These are phyloP conservation scores for Ornithorhynchus anatinus DNA, from an alignment of 2,113 vertebrate species.

Conservation along the genomic window DNA sequence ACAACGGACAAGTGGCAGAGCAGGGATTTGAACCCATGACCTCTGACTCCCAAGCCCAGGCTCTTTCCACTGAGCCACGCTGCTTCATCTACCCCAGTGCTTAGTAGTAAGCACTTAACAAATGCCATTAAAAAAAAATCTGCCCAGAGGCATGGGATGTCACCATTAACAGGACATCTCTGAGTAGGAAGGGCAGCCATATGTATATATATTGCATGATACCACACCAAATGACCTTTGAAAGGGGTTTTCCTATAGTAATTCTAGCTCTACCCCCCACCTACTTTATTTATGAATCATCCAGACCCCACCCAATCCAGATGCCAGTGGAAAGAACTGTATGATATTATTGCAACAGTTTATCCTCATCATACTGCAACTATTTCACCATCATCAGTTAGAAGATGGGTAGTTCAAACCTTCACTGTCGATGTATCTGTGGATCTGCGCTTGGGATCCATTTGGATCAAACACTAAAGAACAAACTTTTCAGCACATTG, in stretches of 20 bases:
- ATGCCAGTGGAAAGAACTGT: neutral
- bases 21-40: too few relatives aligned
- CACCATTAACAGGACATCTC: too few relatives aligned
- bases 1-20: too few relatives aligned
- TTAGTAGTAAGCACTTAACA: too few relatives aligned
- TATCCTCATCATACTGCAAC: neutral
- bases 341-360: conserved; percentile 13
- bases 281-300: conserved; percentile 37
- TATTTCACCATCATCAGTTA: conserved; percentile 15
- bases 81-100: too few relatives aligned
- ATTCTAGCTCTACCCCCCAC: conserved; percentile 3
- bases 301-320: neutral
- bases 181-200: too few relatives aligned
- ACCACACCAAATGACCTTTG: conserved; percentile 1
- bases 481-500: neutral
- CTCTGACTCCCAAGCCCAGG: too few relatives aligned
- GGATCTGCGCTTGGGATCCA: neutral
- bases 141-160: too few relatives aligned
- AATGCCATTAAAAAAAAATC: too few relatives aligned
- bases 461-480: neutral
- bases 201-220: too few relatives aligned
- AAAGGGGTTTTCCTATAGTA: conserved; percentile 23
- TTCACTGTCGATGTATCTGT: neutral
- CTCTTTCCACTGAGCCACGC: too few relatives aligned
- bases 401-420: neutral